phyloP scores from a whole-genome alignment of 2,888 invertebrate species.

The Oxyscelio sp. region DNA sequence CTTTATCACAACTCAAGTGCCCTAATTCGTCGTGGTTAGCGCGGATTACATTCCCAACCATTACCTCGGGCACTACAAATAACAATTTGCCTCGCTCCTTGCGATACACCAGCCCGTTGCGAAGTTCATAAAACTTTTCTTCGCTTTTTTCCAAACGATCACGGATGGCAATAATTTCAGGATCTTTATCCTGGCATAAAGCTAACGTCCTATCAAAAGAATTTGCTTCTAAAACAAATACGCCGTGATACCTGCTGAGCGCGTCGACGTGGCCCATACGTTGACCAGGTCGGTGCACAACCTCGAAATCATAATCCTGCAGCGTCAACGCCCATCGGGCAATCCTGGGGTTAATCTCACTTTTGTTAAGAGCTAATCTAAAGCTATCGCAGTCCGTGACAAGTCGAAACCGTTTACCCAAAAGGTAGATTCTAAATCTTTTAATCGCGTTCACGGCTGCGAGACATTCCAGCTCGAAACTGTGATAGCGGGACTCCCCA shows the following conservation, averaged over 20 bases:
- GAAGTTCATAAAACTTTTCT: conserved; percentile 67
- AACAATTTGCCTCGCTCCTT: conserved; percentile 50
- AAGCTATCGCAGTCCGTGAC: conserved; percentile 81
- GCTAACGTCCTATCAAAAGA: conserved; percentile 67
- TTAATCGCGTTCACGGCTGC: conserved; percentile 73
- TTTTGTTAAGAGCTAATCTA: conserved; percentile 76
- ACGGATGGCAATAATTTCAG: conserved; percentile 59
- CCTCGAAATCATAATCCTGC: conserved; percentile 69
- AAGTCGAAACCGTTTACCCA: conserved; percentile 78
- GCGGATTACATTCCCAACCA: conserved; percentile 28
- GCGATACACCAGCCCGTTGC: conserved; percentile 73
- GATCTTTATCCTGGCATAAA: conserved; percentile 65
- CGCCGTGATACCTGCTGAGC: conserved; percentile 24
- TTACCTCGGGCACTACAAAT: neutral
- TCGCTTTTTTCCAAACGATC: conserved; percentile 60
- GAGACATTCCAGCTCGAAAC: conserved; percentile 81
- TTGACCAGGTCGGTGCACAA: conserved; percentile 61
- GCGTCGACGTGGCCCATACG: conserved; percentile 74
- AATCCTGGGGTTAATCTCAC: conserved; percentile 80
- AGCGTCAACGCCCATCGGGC: conserved; percentile 77
- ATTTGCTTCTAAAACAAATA: conserved; percentile 44
- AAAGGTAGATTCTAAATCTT: conserved; percentile 78
- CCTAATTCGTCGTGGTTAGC: conserved; percentile 60
- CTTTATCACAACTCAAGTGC: conserved; percentile 62
- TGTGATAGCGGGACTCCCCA: conserved; percentile 79